Evolutionary conservation across 2,113 vertebrate species (phyloP).

Genomic region (Callocephalon fimbriatum): DNA sequence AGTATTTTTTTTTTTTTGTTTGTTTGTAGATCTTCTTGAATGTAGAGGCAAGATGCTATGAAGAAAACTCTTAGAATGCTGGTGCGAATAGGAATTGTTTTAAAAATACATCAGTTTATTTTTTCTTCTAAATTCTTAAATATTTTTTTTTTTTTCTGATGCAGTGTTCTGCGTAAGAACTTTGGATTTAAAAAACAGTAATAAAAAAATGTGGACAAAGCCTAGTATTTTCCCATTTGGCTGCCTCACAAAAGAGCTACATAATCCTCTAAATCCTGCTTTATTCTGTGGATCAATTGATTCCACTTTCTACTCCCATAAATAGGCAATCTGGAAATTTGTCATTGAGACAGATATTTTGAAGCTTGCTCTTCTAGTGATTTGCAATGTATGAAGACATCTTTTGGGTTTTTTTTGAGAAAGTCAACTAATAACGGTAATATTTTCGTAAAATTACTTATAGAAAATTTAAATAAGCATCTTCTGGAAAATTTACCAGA

Average conservation of each 20-base stretch:
- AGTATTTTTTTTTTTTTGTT: not conserved
- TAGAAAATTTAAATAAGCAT: not conserved
- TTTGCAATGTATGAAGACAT: not conserved
- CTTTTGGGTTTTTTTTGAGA: not conserved
- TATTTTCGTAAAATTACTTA: not conserved
- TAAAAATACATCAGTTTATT: not conserved
- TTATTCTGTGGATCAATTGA: not conserved
- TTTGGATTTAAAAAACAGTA: not conserved
- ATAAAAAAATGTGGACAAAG: not conserved
- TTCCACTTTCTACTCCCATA: not conserved
- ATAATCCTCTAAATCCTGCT: constrained; percentile 39
- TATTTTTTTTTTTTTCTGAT: not conserved
- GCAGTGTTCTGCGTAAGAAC: not conserved
- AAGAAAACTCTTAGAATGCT: not conserved
- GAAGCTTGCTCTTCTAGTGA: not conserved
- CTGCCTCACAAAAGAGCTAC: not conserved
- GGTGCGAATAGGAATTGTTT: not conserved
- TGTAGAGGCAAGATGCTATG: not conserved
- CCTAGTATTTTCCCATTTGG: not conserved
- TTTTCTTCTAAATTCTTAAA: not conserved
- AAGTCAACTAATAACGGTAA: not conserved
- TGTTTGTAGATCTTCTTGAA: not conserved
- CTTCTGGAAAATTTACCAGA: not conserved
- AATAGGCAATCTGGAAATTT: not conserved
- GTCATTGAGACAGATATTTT: not conserved